phyloP scores from a whole-genome alignment of 2,888 invertebrate genomes.

The Apantesis nais region DNA sequence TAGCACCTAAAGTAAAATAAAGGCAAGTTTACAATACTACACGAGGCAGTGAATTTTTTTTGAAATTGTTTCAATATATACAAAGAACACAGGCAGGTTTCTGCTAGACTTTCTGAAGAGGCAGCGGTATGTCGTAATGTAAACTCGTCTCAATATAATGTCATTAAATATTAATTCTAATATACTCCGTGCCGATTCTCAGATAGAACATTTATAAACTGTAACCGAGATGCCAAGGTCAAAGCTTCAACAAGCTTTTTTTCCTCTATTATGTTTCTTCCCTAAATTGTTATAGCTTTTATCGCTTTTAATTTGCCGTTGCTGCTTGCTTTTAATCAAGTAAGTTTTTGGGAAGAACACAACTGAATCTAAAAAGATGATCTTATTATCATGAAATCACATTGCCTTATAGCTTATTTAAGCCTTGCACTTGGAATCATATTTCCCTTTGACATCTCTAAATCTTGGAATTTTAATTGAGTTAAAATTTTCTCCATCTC shows the following conservation, averaged over 20 bases:
- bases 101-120: not conserved
- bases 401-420: not conserved
- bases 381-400: not conserved
- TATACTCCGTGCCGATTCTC: not conserved
- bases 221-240: not conserved
- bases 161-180: conserved; percentile 21
- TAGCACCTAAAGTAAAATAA: conserved; percentile 55
- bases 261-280: not conserved
- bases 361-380: not conserved
- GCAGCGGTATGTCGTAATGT: not conserved
- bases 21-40: conserved; percentile 3
- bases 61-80: not conserved
- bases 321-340: not conserved
- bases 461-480: not conserved
- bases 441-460: not conserved
- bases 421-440: conserved; percentile 3
- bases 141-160: conserved; percentile 6
- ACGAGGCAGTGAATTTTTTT: not conserved
- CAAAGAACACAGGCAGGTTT: not conserved
- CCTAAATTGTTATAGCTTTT: not conserved
- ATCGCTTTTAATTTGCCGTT: not conserved
- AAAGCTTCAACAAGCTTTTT: not conserved
- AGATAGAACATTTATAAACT: not conserved
- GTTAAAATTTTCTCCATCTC: not conserved
- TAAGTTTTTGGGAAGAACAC: not conserved